Evolutionary conservation across 1,140 invertebrate genomes (phyloP).

Genomic region (Cecropterus lyciades): DNA sequence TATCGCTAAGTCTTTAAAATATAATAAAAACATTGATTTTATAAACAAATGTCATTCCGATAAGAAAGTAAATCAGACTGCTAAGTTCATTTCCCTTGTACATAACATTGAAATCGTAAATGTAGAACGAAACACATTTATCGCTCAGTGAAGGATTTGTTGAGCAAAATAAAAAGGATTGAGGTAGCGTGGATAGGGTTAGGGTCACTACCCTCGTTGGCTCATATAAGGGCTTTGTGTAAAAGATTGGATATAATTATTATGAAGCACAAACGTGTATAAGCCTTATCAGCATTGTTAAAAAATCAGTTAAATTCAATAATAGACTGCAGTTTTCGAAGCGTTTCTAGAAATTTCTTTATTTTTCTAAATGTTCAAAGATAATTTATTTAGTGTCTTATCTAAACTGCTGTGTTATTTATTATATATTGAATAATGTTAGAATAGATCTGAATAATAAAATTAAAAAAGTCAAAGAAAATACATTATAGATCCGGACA

Average conservation of each 20-base stretch:
- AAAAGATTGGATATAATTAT: too few species aligned
- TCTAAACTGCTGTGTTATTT: too few species aligned
- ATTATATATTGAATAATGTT: not conserved
- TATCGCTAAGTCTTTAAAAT: too few species aligned
- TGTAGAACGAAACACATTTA: constrained; percentile 58
- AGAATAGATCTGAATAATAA: not conserved
- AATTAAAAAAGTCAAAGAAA: not conserved
- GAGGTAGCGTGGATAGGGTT: constrained; percentile 45
- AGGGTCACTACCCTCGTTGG: constrained; percentile 7
- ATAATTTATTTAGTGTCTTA: too few species aligned
- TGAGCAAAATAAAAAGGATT: constrained; percentile 59
- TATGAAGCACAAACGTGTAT: too few species aligned
- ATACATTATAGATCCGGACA: not conserved
- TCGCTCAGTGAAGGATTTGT: constrained; percentile 58
- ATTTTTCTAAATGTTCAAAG: too few species aligned
- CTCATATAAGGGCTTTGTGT: too few species aligned
- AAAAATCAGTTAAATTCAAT: too few species aligned
- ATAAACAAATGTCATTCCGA: constrained; percentile 11
- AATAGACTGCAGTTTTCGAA: too few species aligned
- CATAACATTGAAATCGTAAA: constrained; percentile 42
- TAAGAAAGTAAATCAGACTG: constrained; percentile 29
- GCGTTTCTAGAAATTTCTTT: too few species aligned
- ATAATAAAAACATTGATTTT: not conserved
- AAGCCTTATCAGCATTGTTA: too few species aligned
- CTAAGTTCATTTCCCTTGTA: constrained; percentile 33